Base-by-base conservation (phyloP, 2,888 invertebrate species). In the Chelonus formosanus region DNA sequence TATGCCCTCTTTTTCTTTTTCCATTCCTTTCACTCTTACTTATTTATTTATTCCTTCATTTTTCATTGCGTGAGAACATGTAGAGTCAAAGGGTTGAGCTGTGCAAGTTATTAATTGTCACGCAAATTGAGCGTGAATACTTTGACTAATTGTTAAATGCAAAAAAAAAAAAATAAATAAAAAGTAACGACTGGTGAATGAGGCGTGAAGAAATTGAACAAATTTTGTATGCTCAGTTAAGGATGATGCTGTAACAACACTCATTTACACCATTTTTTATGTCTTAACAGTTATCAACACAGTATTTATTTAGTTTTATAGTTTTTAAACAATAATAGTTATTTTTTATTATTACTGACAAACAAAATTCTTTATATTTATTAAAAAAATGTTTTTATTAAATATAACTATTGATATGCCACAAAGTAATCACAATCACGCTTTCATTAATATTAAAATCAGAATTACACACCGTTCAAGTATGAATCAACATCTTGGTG, bases 41-140 rank as follows among this genome's bases (percentile, higher is more conserved):
- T 35, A 50, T 58, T 52, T 36, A 8, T 34, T 48, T 44, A 53
- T 47, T 43, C 45, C 31, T 50, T 55, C 50, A 54, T 68, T 69
- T 65, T 34, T 68, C 65, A 43, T 73, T 70, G 72, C 78, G 78
- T 77, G 76, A 75, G 76, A 76, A 77, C 71, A 65, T 60, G 68
- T 8, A 44, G 61, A 43, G 59, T 65, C 59, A 54, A 70, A 69
- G 69, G 72, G 70, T 70, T 72, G 62, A 59, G 44, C 52, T 61
- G 58, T 50, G 48, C 48, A 56, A 61, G 67, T 69, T 65, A 70
- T 71, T 69, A 71, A 67, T 71, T 69, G 63, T 68, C 63, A 64
- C 47, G 50, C 43, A 62, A 67, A 71, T 67, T 60, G 64, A 67
- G 57, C 44, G 61, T 66, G 59, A 62, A 63, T 64, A 63, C 43